These are phyloP conservation scores for Cryptophagus acutangulus DNA, from an alignment of 2,888 invertebrate genomes.

Conservation along the genomic window DNA sequence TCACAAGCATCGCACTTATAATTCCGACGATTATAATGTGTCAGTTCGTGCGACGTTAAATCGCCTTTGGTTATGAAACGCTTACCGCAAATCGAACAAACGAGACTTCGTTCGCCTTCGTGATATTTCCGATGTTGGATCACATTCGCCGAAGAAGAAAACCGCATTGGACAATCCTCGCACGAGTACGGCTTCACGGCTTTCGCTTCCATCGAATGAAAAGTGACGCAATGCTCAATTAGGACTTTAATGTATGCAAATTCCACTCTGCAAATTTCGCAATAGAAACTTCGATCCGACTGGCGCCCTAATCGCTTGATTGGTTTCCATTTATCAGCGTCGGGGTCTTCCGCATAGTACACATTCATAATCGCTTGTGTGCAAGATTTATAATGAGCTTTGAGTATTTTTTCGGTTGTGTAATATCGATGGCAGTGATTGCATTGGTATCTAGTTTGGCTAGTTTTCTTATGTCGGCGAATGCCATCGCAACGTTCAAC, in stretches of 20 bases:
- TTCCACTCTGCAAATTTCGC: constrained; percentile 32
- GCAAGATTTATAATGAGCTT: constrained; percentile 12
- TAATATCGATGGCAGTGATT: constrained; percentile 13
- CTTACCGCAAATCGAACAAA: constrained; percentile 44
- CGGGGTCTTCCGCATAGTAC: not conserved
- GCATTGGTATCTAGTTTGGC: constrained; percentile 3
- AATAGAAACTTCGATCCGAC: constrained; percentile 17
- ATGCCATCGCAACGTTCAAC: not conserved
- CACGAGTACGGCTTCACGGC: constrained; percentile 35
- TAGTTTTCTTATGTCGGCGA: constrained; percentile 4
- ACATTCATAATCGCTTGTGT: not conserved
- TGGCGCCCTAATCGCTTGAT: not conserved
- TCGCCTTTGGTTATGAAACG: constrained; percentile 40
- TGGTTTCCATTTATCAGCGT: not conserved
- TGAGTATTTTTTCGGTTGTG: constrained; percentile 16
- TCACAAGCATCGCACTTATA: constrained; percentile 35
- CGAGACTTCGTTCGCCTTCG: constrained; percentile 30
- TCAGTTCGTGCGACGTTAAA: constrained; percentile 34
- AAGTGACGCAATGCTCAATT: constrained; percentile 29
- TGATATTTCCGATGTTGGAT: constrained; percentile 37
- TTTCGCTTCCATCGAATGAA: constrained; percentile 30
- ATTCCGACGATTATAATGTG: constrained; percentile 34
- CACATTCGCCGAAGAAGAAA: constrained; percentile 34
- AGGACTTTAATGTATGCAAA: constrained; percentile 31
- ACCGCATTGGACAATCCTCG: constrained; percentile 32